A percentile compares a stretch with the other conserved stretches of the same genome.
Conservation (phyloP, 2,888 invertebrate species). For the Ceramica pisi region DNA sequence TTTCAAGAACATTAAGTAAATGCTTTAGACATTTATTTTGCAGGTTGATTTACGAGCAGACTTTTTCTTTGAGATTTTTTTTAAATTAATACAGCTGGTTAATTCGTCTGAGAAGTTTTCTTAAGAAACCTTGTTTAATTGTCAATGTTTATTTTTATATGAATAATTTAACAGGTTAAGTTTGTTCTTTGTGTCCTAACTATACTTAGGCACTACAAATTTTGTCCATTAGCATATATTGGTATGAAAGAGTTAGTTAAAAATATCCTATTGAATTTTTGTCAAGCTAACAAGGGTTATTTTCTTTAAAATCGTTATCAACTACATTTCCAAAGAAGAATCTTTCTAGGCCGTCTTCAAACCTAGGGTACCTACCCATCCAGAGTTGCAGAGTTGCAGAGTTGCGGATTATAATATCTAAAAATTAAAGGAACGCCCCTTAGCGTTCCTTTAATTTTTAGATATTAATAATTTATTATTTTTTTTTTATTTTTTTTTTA, state of each 20-base stretch:
- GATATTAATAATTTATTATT: no score
- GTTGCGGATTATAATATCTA: no score
- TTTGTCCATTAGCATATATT: neutral
- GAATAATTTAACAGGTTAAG: neutral
- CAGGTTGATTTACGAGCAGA: conserved; percentile 16
- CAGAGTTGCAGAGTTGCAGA: no score
- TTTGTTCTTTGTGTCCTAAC: neutral
- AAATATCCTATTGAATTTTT: neutral
- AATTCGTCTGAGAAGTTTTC: conserved; percentile 32
- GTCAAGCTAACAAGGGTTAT: no score
- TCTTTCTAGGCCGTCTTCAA: no score
- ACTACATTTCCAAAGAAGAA: no score
- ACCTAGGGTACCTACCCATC: no score
- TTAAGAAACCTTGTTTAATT: conserved; percentile 4
- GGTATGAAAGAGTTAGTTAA: neutral
- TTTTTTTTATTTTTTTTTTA: no score
- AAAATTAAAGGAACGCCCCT: no score
- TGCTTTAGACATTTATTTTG: conserved; percentile 4
- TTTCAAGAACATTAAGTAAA: conserved; percentile 9
- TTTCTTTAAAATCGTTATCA: no score
- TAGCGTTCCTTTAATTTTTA: no score
- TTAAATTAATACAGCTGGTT: conserved; percentile 10
- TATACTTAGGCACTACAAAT: neutral
- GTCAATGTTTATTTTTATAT: conserved; percentile 29
- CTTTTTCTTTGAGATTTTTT: neutral